A percentile compares a stretch with the other conserved stretches of the same genome.
phyloP scores from a whole-genome alignment of 2,888 invertebrate species.

The Drosophila pegasa region DNA sequence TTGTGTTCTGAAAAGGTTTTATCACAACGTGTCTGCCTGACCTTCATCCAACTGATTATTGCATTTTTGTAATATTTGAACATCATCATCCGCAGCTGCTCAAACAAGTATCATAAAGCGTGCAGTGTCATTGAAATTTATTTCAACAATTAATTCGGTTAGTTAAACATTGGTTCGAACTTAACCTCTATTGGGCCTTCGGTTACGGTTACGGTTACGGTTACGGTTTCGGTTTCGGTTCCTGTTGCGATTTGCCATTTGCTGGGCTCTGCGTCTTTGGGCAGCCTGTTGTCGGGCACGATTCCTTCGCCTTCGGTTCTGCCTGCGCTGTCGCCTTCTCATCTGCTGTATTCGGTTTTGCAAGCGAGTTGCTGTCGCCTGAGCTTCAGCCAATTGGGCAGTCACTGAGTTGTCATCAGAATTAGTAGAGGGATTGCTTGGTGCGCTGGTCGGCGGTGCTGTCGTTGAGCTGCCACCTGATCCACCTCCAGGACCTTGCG shows the following conservation, averaged over 20 bases:
- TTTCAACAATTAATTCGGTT: neutral
- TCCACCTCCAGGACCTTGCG: neutral
- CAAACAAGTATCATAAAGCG: neutral
- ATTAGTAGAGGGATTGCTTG: neutral
- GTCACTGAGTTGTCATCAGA: neutral
- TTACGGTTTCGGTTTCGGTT: constrained; percentile 1
- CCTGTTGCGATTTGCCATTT: neutral
- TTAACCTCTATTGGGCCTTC: neutral
- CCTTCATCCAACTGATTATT: neutral
- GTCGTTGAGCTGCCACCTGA: neutral
- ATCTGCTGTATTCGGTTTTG: neutral
- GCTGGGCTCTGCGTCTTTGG: neutral
- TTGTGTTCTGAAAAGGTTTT: neutral
- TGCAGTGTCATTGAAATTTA: neutral
- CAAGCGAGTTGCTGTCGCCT: neutral
- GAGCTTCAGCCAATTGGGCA: constrained; percentile 1
- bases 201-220: constrained; percentile 8
- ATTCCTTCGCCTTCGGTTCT: neutral
- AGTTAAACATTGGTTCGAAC: neutral
- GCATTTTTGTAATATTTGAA: neutral
- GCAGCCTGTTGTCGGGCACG: constrained; percentile 1
- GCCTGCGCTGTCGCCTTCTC: neutral
- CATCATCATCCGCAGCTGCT: neutral
- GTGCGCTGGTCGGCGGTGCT: neutral
- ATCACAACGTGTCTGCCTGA: neutral